Conservation (phyloP, 2,797 vertebrate genomes). For the Brotula barbata region DNA sequence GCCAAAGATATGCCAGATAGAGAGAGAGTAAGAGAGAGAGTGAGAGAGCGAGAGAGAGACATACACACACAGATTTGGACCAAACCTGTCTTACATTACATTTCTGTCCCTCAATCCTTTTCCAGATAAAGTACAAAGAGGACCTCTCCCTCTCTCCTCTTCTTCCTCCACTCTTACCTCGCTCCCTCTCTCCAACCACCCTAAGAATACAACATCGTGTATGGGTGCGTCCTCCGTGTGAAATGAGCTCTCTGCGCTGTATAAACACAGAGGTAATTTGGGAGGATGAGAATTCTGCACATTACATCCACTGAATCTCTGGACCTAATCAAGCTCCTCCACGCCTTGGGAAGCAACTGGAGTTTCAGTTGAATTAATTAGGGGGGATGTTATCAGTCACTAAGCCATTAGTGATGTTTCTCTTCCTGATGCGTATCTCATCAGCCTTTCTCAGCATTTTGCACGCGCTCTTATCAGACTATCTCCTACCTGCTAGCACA, state of each 20-base stretch:
- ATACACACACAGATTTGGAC: constrained; percentile 63
- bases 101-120: constrained; percentile 66
- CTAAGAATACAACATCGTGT: constrained; percentile 46
- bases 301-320: constrained; percentile 61
- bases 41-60: constrained; percentile 51
- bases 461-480: constrained; percentile 59
- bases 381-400: constrained; percentile 77
- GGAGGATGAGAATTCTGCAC: constrained; percentile 38
- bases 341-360: constrained; percentile 65
- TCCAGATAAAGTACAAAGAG: constrained; percentile 71
- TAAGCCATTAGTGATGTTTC: constrained; percentile 76
- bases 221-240: constrained; percentile 60
- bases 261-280: constrained; percentile 60
- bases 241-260: constrained; percentile 59
- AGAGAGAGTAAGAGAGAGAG: constrained; percentile 61
- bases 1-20: neutral
- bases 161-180: constrained; percentile 41
- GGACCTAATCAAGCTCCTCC: constrained; percentile 71
- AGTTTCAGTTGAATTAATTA: constrained; percentile 77
- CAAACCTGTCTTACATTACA: constrained; percentile 68
- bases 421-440: constrained; percentile 70
- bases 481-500: constrained; percentile 49
- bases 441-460: constrained; percentile 76
- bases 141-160: constrained; percentile 66
- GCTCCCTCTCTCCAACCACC: constrained; percentile 23